Evolutionary conservation across 2,113 vertebrate species (phyloP).

Genomic region (Callithrix jacchus): DNA sequence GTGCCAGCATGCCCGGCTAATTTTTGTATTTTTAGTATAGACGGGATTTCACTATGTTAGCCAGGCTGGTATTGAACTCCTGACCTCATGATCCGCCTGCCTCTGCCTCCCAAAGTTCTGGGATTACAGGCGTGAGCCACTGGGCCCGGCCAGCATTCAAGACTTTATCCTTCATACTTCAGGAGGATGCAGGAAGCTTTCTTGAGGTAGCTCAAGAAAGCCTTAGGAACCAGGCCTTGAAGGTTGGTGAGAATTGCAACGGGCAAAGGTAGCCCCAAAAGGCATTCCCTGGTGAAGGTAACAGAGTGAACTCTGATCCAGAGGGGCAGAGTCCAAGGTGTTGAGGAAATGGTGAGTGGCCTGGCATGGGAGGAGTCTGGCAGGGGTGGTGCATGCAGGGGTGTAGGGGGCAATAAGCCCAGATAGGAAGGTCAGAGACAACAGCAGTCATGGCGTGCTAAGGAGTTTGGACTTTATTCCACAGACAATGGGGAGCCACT

Average conservation of each 20-base stretch:
- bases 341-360: conserved; percentile 42
- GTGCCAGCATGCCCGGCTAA: too few relatives aligned
- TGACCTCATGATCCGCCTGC: too few relatives aligned
- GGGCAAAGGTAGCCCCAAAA: background rate
- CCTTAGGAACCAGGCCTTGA: background rate
- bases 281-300: background rate
- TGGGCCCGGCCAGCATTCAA: too few relatives aligned
- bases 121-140: too few relatives aligned
- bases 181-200: background rate
- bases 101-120: too few relatives aligned
- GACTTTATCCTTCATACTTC: background rate
- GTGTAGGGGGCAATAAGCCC: background rate
- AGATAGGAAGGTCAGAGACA: conserved; percentile 26
- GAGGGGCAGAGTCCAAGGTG: conserved; percentile 48
- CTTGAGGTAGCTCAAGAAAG: background rate
- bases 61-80: too few relatives aligned
- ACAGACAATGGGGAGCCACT: conserved; percentile 71
- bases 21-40: too few relatives aligned
- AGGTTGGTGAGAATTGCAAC: background rate
- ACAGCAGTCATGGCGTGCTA: background rate
- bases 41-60: too few relatives aligned
- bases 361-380: background rate
- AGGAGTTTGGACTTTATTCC: conserved; percentile 66
- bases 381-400: background rate
- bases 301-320: background rate